Conservation (phyloP, 2,113 vertebrate species). For the Gallinago media region DNA sequence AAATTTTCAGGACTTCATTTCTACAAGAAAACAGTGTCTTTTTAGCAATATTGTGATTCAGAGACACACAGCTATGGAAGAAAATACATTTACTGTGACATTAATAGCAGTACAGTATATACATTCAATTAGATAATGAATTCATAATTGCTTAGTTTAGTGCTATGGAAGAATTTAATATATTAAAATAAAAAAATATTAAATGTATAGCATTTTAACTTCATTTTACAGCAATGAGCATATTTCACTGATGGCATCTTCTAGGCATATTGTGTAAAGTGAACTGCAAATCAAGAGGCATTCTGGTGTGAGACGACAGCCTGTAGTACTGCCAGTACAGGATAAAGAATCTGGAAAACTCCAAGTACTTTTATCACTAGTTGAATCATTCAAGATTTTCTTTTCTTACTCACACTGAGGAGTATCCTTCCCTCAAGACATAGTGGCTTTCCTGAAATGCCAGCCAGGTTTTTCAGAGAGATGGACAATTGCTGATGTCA, state of each 20-base stretch:
- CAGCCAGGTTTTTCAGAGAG: background rate
- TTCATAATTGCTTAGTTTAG: background rate
- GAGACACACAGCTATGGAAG: background rate
- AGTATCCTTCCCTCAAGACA: background rate
- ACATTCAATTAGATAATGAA: background rate
- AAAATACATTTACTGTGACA: constrained; percentile 19
- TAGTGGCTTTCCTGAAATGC: background rate
- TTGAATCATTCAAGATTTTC: background rate
- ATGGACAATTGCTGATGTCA: background rate
- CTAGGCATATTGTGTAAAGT: background rate
- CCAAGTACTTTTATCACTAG: background rate
- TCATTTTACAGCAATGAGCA: background rate
- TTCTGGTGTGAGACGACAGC: background rate
- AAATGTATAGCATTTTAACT: background rate
- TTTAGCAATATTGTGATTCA: background rate
- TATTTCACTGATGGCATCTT: background rate
- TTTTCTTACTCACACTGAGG: background rate
- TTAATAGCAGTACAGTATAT: background rate
- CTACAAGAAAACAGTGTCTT: background rate
- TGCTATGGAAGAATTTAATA: background rate
- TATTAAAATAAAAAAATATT: background rate
- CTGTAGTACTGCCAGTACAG: background rate
- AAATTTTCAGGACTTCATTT: background rate
- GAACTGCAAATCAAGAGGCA: background rate
- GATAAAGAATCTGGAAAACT: background rate